Percentiles rank a stretch among this genome's conserved stretches.
phyloP scores from a whole-genome alignment of 2,113 vertebrate genomes.

The Euleptes europaea region DNA sequence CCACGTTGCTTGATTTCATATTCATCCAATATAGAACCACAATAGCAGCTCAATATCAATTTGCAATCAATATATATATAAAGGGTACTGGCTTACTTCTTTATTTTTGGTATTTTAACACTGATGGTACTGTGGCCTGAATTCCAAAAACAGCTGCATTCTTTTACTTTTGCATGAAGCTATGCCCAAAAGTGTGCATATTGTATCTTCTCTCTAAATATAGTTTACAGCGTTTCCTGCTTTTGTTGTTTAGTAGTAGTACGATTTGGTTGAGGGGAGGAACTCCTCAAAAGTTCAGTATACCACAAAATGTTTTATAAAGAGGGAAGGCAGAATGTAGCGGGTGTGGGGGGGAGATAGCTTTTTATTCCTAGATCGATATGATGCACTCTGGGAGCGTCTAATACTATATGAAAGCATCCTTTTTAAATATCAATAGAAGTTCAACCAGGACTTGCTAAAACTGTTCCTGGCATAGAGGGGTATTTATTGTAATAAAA shows the following conservation, averaged over 20 bases:
- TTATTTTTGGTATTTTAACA: slow-evolving; percentile 45
- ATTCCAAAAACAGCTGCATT: slow-evolving; percentile 71
- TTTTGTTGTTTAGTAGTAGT: slow-evolving; percentile 32
- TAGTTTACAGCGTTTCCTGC: slow-evolving; percentile 51
- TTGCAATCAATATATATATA: slow-evolving; percentile 47
- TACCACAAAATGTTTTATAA: slow-evolving; percentile 71
- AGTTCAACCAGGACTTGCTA: slow-evolving; percentile 55
- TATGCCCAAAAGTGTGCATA: slow-evolving; percentile 59
- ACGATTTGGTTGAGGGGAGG: neutral
- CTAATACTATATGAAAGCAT: slow-evolving; percentile 73
- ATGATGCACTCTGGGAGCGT: slow-evolving; percentile 72
- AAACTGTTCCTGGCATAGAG: slow-evolving; percentile 74
- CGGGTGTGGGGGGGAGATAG: slow-evolving; percentile 50
- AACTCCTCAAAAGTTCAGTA: slow-evolving; percentile 62
- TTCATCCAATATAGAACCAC: slow-evolving; percentile 52
- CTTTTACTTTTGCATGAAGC: slow-evolving; percentile 69
- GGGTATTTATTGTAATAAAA: slow-evolving; percentile 61
- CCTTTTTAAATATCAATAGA: slow-evolving; percentile 75
- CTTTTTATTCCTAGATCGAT: slow-evolving; percentile 80
- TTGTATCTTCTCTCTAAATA: slow-evolving; percentile 70
- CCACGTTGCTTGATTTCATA: slow-evolving; percentile 38
- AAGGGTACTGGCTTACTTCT: slow-evolving; percentile 47
- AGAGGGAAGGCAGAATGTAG: slow-evolving; percentile 62
- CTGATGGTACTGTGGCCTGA: slow-evolving; percentile 58
- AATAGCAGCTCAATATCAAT: slow-evolving; percentile 40